Percentiles rank a stretch among this genome's conserved stretches.
phyloP scores from a whole-genome alignment of 2,888 invertebrate genomes.

The Dendrolimus houi region DNA sequence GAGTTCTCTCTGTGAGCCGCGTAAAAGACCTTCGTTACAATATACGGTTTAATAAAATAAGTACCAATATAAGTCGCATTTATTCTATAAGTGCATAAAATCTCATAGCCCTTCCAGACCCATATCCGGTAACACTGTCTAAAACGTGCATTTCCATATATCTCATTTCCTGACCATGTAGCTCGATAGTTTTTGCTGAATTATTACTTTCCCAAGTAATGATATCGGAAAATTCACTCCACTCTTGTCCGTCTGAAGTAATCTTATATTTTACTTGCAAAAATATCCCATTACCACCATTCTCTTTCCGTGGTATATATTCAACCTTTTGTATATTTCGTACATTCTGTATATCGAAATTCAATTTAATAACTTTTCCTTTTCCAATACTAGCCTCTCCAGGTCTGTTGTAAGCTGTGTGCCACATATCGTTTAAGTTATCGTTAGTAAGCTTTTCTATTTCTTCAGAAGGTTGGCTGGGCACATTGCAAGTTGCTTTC shows the following conservation, averaged over 20 bases:
- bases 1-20: too few relatives aligned
- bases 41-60: slow-evolving; percentile 25
- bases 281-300: slow-evolving; percentile 54
- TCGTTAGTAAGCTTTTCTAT: slow-evolving; percentile 31
- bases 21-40: neutral
- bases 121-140: slow-evolving; percentile 44
- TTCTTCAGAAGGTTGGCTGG: slow-evolving; percentile 33
- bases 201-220: slow-evolving; percentile 31
- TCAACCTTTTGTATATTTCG: slow-evolving; percentile 40
- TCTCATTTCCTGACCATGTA: slow-evolving; percentile 30
- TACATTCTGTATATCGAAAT: slow-evolving; percentile 32
- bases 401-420: slow-evolving; percentile 33
- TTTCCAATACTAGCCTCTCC: slow-evolving; percentile 20
- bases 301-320: slow-evolving; percentile 40
- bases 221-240: slow-evolving; percentile 32
- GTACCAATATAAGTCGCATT: slow-evolving; percentile 2
- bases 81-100: slow-evolving; percentile 9
- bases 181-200: slow-evolving; percentile 30
- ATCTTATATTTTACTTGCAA: slow-evolving; percentile 35
- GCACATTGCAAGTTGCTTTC: slow-evolving; percentile 33
- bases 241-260: slow-evolving; percentile 34
- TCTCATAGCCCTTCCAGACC: slow-evolving; percentile 41
- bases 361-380: slow-evolving; percentile 27
- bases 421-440: slow-evolving; percentile 31
- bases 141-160: slow-evolving; percentile 38